These are phyloP conservation scores for Tetragonula clypearis DNA, from an alignment of 1,140 invertebrate species.

Conservation along the genomic window DNA sequence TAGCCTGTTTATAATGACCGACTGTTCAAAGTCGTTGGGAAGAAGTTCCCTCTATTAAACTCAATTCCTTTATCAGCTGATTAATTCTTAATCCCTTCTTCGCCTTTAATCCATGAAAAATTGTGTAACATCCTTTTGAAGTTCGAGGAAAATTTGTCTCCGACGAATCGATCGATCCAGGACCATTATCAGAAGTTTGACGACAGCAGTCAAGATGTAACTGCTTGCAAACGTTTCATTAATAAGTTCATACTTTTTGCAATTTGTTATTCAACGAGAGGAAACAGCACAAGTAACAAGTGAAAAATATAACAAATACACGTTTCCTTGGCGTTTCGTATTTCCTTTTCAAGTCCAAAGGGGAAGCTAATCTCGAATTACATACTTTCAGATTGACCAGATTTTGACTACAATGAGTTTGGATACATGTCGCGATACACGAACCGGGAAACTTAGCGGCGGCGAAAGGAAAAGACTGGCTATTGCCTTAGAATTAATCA, in stretches of 20 bases:
- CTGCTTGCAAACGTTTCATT: background rate
- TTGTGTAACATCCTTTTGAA: background rate
- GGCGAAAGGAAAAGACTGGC: constrained; percentile 94
- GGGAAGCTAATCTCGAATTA: background rate
- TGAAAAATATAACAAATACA: background rate
- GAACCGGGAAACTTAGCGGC: constrained; percentile 89
- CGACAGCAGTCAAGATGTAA: no score
- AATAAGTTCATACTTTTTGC: background rate
- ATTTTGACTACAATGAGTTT: constrained; percentile 88
- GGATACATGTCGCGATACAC: constrained; percentile 85
- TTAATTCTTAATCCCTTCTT: background rate
- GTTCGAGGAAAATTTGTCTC: background rate
- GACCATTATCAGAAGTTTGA: background rate
- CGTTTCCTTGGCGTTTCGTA: background rate
- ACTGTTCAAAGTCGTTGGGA: background rate
- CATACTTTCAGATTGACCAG: constrained; percentile 84
- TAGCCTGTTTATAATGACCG: background rate
- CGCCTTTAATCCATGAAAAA: background rate
- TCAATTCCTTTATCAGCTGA: background rate
- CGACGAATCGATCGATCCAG: background rate
- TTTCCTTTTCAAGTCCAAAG: background rate
- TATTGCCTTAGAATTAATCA: constrained; percentile 93
- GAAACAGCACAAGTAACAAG: no score
- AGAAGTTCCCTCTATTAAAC: background rate
- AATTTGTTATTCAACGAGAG: background rate